Evolutionary conservation across 2,888 invertebrate species (phyloP).

Genomic region (Chrysomela aeneicollis): DNA sequence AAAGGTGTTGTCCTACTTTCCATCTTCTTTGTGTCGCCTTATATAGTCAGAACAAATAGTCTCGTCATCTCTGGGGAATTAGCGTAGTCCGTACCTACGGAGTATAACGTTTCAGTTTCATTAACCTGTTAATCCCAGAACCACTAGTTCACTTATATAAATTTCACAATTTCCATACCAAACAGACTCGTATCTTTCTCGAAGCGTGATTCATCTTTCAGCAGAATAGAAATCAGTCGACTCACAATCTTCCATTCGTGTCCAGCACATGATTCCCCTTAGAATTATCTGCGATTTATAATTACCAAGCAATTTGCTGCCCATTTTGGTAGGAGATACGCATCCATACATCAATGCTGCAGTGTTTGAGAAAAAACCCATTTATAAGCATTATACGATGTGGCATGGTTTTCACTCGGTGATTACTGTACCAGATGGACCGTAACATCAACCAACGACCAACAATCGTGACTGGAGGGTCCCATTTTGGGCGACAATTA

Average conservation of each 20-base stretch:
- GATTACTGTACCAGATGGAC: constrained; percentile 38
- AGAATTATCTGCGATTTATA: constrained; percentile 14
- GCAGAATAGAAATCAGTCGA: constrained; percentile 16
- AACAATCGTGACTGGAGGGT: constrained; percentile 8
- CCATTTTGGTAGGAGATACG: constrained; percentile 7
- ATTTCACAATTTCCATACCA: neutral
- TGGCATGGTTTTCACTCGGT: constrained; percentile 43
- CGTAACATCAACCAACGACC: constrained; percentile 14
- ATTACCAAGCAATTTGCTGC: constrained; percentile 9
- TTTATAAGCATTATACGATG: constrained; percentile 22
- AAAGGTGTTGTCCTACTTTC: constrained; percentile 46
- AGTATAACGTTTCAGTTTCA: neutral
- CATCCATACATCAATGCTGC: neutral
- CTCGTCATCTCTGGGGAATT: constrained; percentile 42
- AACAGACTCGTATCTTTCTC: neutral
- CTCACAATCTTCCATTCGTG: constrained; percentile 5
- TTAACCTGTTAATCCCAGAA: neutral
- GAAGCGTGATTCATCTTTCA: neutral
- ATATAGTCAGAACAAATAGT: constrained; percentile 49
- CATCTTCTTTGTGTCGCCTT: constrained; percentile 37
- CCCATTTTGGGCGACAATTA: constrained; percentile 10
- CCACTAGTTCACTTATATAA: neutral
- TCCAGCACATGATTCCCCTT: constrained; percentile 10
- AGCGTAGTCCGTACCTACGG: constrained; percentile 41
- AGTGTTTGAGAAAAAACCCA: constrained; percentile 13